These are phyloP conservation scores for Paraplagusia blochii DNA, from an alignment of 2,113 vertebrate genomes.

Conservation along the genomic window DNA sequence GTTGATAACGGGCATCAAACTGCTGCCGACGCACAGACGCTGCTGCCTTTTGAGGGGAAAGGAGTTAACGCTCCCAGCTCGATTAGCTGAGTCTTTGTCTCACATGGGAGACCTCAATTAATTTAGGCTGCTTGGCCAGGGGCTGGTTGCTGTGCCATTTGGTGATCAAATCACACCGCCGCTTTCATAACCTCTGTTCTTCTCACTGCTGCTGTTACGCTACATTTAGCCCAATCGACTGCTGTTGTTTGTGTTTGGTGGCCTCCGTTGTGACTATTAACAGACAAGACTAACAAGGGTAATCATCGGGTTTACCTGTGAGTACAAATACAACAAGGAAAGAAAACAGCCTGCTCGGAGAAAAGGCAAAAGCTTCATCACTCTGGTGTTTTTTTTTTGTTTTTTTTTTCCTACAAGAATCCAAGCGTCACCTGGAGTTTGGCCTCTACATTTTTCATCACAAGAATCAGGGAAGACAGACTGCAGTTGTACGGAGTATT, in stretches of 20 bases:
- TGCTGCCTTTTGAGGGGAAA: conserved; percentile 35
- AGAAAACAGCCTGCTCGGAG: conserved; percentile 36
- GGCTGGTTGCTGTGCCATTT: conserved; percentile 50
- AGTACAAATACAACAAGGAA: conserved; percentile 36
- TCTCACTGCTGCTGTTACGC: conserved; percentile 36
- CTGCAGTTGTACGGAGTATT: too few relatives aligned
- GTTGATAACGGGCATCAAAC: conserved; percentile 15
- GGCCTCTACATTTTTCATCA: too few relatives aligned
- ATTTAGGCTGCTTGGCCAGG: conserved; percentile 51
- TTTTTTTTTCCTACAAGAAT: conserved; percentile 9
- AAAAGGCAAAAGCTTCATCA: conserved; percentile 7
- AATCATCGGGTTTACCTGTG: conserved; percentile 41
- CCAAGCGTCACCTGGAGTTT: too few relatives aligned
- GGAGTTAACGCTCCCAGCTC: conserved; percentile 24
- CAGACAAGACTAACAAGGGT: conserved; percentile 34
- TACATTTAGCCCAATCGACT: conserved; percentile 56
- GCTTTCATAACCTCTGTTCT: conserved; percentile 62
- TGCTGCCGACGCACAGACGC: conserved; percentile 14
- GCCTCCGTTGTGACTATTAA: conserved; percentile 40
- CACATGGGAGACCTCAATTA: conserved; percentile 51
- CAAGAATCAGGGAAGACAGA: too few relatives aligned
- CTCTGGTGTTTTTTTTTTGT: not conserved
- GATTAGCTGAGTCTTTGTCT: conserved; percentile 49
- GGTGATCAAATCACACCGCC: conserved; percentile 51
- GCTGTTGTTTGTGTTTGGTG: conserved; percentile 40